Evolutionary conservation across 2,888 invertebrate species (phyloP), one percentile per base, ranked within the genome.

Genomic region (Cartodere bifasciata): DNA sequence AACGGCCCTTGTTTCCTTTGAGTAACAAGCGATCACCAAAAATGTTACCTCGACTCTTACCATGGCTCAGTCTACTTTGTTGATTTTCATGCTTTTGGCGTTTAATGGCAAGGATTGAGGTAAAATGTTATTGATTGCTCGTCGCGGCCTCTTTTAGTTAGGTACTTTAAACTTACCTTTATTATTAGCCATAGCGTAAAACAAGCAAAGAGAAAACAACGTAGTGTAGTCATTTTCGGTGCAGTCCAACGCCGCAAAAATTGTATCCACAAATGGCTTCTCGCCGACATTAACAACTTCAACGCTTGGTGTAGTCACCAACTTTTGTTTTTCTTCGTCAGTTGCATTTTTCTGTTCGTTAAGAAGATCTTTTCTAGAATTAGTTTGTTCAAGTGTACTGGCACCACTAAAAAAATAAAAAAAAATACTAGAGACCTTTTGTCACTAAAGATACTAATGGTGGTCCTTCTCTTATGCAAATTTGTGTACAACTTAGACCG

Each of bases 161-260:
- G 23, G 30, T 17, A 30, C 22, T 20, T 23, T 12, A 4, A 11
- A 48, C 61, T 61, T 63, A 94, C 97, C 94, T 75, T 76, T 73
- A 64, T 97, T 98, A 55, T 85, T 85, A 36, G 85, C 84, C 60
- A 97, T 72, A 9, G 95, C 91, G 58, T 91, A 92, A 22, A 97
- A 70, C 36, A 97, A 67, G 60, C 92, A 88, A 10, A 97, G 66
- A 3, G 85, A 81, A 57, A 95, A 87, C 36, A 98, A 65, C 4
- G 94, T 81, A 25, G 85, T 75, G 55, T 97, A 95, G 65, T 98
- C 97, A 60, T 94, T 94, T 53, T 92, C 91, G 7, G 68, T 69
- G 53, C 90, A 88, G 50, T 87, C 84, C 43, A 97, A 64, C 0
- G 90, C 80, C 46, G 82, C 79, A 36, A 92, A 67, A 28, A 95